Evolutionary conservation across 2,113 vertebrate genomes (phyloP).

Genomic region (Cinclus cinclus): DNA sequence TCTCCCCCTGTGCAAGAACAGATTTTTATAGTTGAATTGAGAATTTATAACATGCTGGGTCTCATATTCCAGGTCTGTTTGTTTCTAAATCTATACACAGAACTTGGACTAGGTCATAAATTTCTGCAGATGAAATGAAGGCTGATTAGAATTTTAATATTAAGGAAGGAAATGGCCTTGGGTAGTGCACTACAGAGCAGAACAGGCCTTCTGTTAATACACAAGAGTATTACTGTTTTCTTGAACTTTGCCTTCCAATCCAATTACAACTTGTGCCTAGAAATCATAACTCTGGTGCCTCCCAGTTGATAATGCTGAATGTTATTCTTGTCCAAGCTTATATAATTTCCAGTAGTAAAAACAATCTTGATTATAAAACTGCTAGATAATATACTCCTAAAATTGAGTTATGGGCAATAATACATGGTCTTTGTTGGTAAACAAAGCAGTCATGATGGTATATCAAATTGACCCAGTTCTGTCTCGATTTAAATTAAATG

Average conservation of each 20-base stretch:
- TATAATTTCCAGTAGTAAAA: neutral
- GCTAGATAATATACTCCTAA: neutral
- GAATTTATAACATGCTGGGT: neutral
- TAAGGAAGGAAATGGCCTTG: conserved; percentile 58
- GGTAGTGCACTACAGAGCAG: neutral
- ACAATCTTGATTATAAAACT: neutral
- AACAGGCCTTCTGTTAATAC: conserved; percentile 45
- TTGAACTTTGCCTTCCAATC: conserved; percentile 57
- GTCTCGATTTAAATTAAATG: neutral
- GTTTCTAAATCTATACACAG: neutral
- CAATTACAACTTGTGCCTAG: conserved; percentile 10
- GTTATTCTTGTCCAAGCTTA: neutral
- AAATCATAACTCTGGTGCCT: conserved; percentile 28
- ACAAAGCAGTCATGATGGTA: neutral
- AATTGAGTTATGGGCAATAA: neutral
- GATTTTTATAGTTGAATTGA: neutral
- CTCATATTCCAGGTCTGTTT: neutral
- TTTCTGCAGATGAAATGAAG: conserved; percentile 36
- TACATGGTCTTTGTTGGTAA: neutral
- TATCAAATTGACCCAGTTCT: neutral
- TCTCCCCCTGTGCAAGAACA: neutral
- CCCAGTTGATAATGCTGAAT: neutral
- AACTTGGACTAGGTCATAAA: neutral
- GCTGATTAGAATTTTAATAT: conserved; percentile 50
- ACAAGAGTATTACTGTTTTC: conserved; percentile 40